These are phyloP conservation scores for Trachelus iudaicus DNA, from an alignment of 2,888 invertebrate genomes.

Conservation along the genomic window DNA sequence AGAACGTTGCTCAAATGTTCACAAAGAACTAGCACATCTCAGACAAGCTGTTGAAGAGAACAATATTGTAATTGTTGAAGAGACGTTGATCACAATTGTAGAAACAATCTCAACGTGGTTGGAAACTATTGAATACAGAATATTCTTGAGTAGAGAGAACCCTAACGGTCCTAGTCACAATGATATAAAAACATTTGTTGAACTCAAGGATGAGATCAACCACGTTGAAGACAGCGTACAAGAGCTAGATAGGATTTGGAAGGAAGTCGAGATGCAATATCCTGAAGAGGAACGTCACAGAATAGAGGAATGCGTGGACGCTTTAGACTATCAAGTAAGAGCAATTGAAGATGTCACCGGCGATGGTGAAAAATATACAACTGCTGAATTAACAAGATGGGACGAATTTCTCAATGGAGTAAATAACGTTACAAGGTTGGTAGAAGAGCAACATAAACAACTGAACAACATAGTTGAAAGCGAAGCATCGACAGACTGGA, in stretches of 20 bases:
- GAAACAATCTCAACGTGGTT: constrained; percentile 87
- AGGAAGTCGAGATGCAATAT: constrained; percentile 47
- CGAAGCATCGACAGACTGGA: constrained; percentile 75
- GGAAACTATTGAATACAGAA: constrained; percentile 85
- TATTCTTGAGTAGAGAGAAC: constrained; percentile 69
- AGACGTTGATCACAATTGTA: constrained; percentile 78
- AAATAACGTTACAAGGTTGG: constrained; percentile 68
- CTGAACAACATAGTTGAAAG: constrained; percentile 71
- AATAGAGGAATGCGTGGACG: constrained; percentile 70
- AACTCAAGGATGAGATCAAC: constrained; percentile 74
- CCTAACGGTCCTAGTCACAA: constrained; percentile 44
- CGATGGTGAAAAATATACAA: constrained; percentile 69
- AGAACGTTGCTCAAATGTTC: constrained; percentile 70
- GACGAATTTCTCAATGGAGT: constrained; percentile 76
- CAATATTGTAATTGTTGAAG: constrained; percentile 72
- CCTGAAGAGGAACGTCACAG: constrained; percentile 66
- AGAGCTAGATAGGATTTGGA: constrained; percentile 73
- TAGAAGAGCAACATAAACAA: constrained; percentile 59
- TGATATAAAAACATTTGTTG: constrained; percentile 65
- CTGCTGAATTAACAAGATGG: constrained; percentile 75
- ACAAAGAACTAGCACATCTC: constrained; percentile 71
- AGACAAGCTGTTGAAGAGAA: constrained; percentile 71
- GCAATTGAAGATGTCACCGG: constrained; percentile 77
- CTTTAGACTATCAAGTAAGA: constrained; percentile 75
- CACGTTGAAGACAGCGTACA: constrained; percentile 76